Percentiles rank a stretch among this genome's conserved stretches.
Conservation (phyloP, 2,113 vertebrate species). For the Carassius auratus region DNA sequence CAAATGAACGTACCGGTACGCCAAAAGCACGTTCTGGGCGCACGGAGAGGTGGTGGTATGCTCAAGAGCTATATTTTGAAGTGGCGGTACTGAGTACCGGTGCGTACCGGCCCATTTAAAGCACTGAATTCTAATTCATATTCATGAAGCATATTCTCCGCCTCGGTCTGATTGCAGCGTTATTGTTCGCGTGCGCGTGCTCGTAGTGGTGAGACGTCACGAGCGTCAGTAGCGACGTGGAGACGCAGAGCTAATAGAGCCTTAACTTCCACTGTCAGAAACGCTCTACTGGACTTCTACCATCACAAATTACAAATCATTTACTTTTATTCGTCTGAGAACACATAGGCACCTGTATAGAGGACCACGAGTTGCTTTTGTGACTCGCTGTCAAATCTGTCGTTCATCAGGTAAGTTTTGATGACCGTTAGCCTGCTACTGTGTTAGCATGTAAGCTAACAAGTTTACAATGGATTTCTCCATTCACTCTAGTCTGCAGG, state of each 20-base stretch:
- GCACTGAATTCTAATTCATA: background rate
- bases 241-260: slow-evolving; percentile 14
- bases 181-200: slow-evolving; percentile 22
- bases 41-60: no score
- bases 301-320: background rate
- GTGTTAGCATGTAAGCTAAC: slow-evolving; percentile 18
- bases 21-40: no score
- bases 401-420: slow-evolving; percentile 30
- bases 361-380: background rate
- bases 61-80: no score
- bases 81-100: no score
- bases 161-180: background rate
- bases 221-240: slow-evolving; percentile 25
- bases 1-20: no score
- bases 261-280: background rate
- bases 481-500: background rate
- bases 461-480: slow-evolving; percentile 2
- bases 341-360: background rate
- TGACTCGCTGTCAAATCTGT: background rate
- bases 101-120: no score
- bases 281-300: background rate
- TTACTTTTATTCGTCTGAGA: background rate
- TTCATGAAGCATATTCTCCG: background rate
- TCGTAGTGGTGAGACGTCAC: background rate
- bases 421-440: background rate